Evolutionary conservation across 2,797 vertebrate species (phyloP).

Genomic region (Bufotes viridis): DNA sequence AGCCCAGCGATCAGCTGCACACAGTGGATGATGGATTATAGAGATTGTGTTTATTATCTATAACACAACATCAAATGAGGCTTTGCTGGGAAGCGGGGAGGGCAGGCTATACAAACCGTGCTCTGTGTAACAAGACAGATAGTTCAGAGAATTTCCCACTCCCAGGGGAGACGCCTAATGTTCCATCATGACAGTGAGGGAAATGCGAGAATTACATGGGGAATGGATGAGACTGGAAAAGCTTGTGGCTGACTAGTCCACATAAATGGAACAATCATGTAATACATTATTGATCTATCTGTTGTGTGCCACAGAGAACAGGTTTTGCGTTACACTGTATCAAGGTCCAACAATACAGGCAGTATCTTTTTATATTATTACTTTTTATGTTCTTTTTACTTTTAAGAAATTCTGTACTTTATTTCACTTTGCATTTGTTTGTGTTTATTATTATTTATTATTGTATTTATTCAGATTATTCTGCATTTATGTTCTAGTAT

Average conservation of each 20-base stretch:
- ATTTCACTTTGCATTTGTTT: background rate
- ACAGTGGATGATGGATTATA: conserved; percentile 16
- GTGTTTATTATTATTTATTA: background rate
- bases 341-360: background rate
- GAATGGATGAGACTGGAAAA: background rate
- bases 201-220: conserved; percentile 57
- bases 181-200: conserved; percentile 51
- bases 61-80: conserved; percentile 65
- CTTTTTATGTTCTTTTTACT: background rate
- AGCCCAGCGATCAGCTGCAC: background rate
- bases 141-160: conserved; percentile 31
- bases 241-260: background rate
- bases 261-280: conserved; percentile 26
- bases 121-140: conserved; percentile 57
- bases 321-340: background rate
- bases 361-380: background rate
- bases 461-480: background rate
- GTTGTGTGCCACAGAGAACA: background rate
- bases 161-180: conserved; percentile 50
- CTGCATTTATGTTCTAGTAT: background rate
- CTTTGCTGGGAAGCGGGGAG: conserved; percentile 60
- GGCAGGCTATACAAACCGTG: conserved; percentile 56
- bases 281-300: conserved; percentile 19
- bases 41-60: conserved; percentile 35
- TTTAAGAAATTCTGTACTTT: background rate